Conservation (phyloP, 2,888 invertebrate genomes). For the Ophioninae sp. region DNA sequence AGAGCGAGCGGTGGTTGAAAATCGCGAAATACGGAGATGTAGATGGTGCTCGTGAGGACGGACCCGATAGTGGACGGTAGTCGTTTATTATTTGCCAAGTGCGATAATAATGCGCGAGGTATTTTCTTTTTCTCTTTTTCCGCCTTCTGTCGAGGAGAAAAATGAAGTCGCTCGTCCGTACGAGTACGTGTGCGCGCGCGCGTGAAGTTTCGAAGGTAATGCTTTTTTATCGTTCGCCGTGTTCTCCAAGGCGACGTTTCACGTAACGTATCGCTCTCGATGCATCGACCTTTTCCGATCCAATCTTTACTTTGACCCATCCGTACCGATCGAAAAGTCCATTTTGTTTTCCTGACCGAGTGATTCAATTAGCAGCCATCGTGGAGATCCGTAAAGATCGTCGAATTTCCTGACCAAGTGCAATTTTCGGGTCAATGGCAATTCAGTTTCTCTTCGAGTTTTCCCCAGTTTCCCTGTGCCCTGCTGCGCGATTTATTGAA, state of each 20-base stretch:
- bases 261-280: slow-evolving; percentile 37
- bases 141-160: slow-evolving; percentile 42
- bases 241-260: slow-evolving; percentile 57
- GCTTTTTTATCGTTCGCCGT: slow-evolving; percentile 58
- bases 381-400: too few relatives aligned
- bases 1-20: slow-evolving; percentile 9
- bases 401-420: too few relatives aligned
- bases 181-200: slow-evolving; percentile 11
- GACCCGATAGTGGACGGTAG: slow-evolving; percentile 42
- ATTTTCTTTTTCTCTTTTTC: slow-evolving; percentile 19
- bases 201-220: slow-evolving; percentile 58
- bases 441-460: too few relatives aligned
- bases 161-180: slow-evolving; percentile 31
- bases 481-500: too few relatives aligned
- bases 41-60: neutral
- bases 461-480: too few relatives aligned
- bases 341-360: too few relatives aligned
- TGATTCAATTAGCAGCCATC: too few relatives aligned
- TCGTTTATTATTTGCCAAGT: slow-evolving; percentile 55
- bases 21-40: neutral
- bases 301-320: neutral
- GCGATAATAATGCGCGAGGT: slow-evolving; percentile 48
- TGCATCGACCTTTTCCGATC: neutral
- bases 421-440: too few relatives aligned
- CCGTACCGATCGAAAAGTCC: too few relatives aligned